Evolutionary conservation across 2,888 invertebrate genomes (phyloP), one percentile per base, ranked within the genome.

Genomic region (Ganaspis brasiliensis): DNA sequence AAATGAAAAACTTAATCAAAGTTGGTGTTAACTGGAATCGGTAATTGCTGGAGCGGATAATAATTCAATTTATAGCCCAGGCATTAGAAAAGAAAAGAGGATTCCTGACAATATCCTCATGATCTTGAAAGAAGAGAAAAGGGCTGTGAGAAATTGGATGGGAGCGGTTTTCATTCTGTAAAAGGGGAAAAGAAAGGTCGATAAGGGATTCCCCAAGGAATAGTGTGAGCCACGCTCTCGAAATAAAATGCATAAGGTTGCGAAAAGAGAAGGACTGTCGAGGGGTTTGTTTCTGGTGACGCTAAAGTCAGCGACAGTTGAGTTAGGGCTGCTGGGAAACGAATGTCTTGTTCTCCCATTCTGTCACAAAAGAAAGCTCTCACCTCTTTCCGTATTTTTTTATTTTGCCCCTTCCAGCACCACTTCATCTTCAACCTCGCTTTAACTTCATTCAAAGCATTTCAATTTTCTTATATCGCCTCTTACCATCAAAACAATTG

Each of bases 231-330:
- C 37, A 45, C 19, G 19, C 45, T 24, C 40, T 67, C 24, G n/a
- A 67, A 67, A 67, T 67, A 67, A 67, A 67, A 45, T 67, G 63
- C 63, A 67, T n/a, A 67, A 67, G 63, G n/a, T 45, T 67, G 63
- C 63, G 63, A 67, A 67, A 67, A 45, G 63, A 45, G 40, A 67
- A 67, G 40, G 63, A 24, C 21, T 40, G 21, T 40, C 37, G 19
- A 37, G 37, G 63, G 63, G 63, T 37, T 67, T 67, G 40, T 40
- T 67, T 12, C 40, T 24, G 35, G 56, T 21, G 14, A 56, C 14
- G 59, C n/a, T 59, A 16, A 35, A 57, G 57, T 56, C 56, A 56
- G 26, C 57, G 26, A 26, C 57, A 6, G 24, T 35, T 61, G 63
- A 67, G 63, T 67, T 67, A 67, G 63, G 24, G 63, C 19, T 40